Evolutionary conservation across 1,140 invertebrate genomes (phyloP).

Genomic region (Drosophila melanica): DNA sequence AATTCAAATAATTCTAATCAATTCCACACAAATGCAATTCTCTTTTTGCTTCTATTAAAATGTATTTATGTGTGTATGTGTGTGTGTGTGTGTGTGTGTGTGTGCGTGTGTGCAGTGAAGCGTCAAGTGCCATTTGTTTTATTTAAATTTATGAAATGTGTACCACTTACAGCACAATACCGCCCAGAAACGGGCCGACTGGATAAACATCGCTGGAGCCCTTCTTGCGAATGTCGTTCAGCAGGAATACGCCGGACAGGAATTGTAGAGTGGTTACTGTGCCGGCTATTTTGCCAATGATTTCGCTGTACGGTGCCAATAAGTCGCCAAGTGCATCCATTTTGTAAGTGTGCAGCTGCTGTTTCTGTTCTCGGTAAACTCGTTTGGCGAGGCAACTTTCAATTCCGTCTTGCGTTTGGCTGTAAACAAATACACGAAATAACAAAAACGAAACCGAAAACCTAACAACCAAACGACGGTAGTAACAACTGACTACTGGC

Average conservation of each 20-base stretch:
- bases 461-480: slow-evolving; percentile 54
- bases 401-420: slow-evolving; percentile 12
- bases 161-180: slow-evolving; percentile 87
- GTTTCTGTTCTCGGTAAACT: slow-evolving; percentile 17
- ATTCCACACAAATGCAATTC: slow-evolving; percentile 46
- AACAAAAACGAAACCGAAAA: slow-evolving; percentile 66
- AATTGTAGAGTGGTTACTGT: slow-evolving; percentile 87
- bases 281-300: slow-evolving; percentile 78
- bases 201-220: slow-evolving; percentile 87
- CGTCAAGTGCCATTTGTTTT: slow-evolving; percentile 17
- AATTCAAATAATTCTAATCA: slow-evolving; percentile 73
- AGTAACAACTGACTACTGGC: slow-evolving; percentile 62
- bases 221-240: slow-evolving; percentile 89
- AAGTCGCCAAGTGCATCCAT: slow-evolving; percentile 82
- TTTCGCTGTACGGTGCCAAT: slow-evolving; percentile 71
- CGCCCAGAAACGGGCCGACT: slow-evolving; percentile 89
- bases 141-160: slow-evolving; percentile 3
- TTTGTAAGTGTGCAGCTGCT: slow-evolving; percentile 31
- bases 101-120: slow-evolving; percentile 36
- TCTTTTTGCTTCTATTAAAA: not conserved
- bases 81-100: slow-evolving; percentile 16
- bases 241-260: slow-evolving; percentile 87
- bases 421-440: slow-evolving; percentile 63
- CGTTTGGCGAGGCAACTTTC: slow-evolving; percentile 23
- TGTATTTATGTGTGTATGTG: not conserved